These are phyloP conservation scores for Dinothrombium tinctorium DNA, from an alignment of 1,140 invertebrate species.

Conservation along the genomic window DNA sequence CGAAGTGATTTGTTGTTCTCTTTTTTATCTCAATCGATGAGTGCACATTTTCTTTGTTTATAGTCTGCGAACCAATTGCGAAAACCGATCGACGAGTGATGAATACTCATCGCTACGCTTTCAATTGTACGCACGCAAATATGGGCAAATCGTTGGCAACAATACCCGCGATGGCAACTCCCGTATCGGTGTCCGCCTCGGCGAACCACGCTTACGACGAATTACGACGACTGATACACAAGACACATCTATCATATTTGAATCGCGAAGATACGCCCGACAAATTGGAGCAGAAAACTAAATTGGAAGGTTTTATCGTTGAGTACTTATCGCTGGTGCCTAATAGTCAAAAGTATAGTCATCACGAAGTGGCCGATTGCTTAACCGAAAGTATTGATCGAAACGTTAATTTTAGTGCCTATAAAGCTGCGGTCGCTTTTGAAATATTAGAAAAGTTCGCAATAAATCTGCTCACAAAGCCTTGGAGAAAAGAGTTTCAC, in stretches of 20 bases:
- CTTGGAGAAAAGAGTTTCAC: constrained; percentile 59
- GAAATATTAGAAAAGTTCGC: constrained; percentile 58
- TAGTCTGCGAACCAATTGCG: too few species aligned
- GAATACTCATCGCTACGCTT: too few species aligned
- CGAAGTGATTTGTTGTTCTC: too few species aligned
- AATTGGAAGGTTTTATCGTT: constrained; percentile 13
- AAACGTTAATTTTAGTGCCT: constrained; percentile 45
- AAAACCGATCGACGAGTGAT: too few species aligned
- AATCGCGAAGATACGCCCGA: constrained; percentile 14
- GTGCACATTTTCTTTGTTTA: too few species aligned
- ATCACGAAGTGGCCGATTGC: constrained; percentile 12
- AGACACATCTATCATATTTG: constrained; percentile 14
- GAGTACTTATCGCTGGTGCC: constrained; percentile 14
- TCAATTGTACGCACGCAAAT: too few species aligned
- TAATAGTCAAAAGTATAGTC: constrained; percentile 13
- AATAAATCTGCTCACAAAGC: constrained; percentile 52
- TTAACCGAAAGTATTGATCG: constrained; percentile 32
- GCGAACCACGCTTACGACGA: too few species aligned
- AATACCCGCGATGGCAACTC: too few species aligned
- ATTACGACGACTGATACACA: too few species aligned
- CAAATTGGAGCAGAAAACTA: constrained; percentile 13
- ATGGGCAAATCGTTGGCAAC: too few species aligned
- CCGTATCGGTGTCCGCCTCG: too few species aligned
- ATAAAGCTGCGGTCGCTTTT: constrained; percentile 51
- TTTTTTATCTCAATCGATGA: too few species aligned